Base-by-base conservation (phyloP, 2,113 vertebrate genomes). In the Catharus minimus region DNA sequence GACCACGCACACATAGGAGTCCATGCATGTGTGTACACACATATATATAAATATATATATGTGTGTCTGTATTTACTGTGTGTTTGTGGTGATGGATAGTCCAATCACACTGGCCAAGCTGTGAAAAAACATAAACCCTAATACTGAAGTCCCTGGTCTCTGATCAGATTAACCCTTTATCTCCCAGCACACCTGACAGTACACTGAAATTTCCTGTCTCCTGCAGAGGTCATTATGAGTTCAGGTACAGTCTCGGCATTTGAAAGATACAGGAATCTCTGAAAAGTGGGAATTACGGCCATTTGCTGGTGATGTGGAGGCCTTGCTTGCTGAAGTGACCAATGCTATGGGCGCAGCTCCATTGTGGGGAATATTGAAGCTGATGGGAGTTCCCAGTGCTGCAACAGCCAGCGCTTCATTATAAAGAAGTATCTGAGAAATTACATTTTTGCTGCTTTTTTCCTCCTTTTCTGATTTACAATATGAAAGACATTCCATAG, bases 401-500 rank as follows among this genome's bases (percentile, higher is more conserved):
- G 78, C 16, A 13, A 75, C 1, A 3, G 69, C 58, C 67, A 68
- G 16, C 1, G 0, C 26, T 76, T 88, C 55, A 16, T 80, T 91
- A 58, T 5, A 72, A 76, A 65, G 46, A 79, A 85, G 57, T 49
- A 47, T 18, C 88, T 75, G 58, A 89, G 56, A 95, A 84, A 82
- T 82, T 79, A 52, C 16, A 11, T 68, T 82, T 86, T 91, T 50
- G 11, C 57, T 67, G 5, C 7, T 49, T 86, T 82, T 73, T 74
- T 23, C 21, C 30, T 47, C 23, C 32, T 86, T 82, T 88, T 82
- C 62, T 82, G 66, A 89, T 93, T 92, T 94, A 75, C 57, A 86
- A 15, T 89, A 83, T 67, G 82, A 96, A 96, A 96, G 76, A 79
- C 52, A 69, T 90, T 82, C 41, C 32, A 61, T 7, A 87, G 82